These are phyloP conservation scores for Amyelois transitella DNA, from an alignment of 1,140 invertebrate species.

Conservation along the genomic window DNA sequence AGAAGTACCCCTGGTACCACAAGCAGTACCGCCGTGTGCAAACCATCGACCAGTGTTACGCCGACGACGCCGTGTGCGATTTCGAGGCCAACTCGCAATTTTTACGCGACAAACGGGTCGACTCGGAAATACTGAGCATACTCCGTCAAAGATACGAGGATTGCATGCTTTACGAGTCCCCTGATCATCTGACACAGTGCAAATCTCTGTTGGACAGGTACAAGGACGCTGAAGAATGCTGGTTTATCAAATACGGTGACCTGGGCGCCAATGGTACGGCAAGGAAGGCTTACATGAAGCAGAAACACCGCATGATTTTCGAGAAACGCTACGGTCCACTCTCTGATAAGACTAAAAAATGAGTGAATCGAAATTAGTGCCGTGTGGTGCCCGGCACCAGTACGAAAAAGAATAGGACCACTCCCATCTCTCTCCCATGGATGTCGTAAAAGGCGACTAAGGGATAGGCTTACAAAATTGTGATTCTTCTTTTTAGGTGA, in stretches of 20 bases:
- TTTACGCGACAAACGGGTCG: slow-evolving; percentile 91
- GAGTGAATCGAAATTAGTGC: neutral
- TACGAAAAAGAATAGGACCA: too few relatives aligned
- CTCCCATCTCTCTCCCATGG: too few relatives aligned
- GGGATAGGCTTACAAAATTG: too few relatives aligned
- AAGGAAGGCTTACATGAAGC: slow-evolving; percentile 94
- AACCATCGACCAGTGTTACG: slow-evolving; percentile 95
- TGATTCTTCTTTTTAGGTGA: too few relatives aligned
- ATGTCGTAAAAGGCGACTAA: too few relatives aligned
- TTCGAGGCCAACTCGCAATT: slow-evolving; percentile 95
- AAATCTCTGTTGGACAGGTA: slow-evolving; percentile 81
- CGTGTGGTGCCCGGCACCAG: too few relatives aligned
- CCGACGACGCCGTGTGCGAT: slow-evolving; percentile 88
- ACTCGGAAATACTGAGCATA: slow-evolving; percentile 89
- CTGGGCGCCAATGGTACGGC: slow-evolving; percentile 84
- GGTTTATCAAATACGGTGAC: slow-evolving; percentile 97
- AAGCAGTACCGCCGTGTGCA: slow-evolving; percentile 92
- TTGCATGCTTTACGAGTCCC: slow-evolving; percentile 87
- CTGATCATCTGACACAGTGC: slow-evolving; percentile 81
- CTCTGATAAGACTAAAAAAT: slow-evolving; percentile 44
- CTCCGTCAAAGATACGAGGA: slow-evolving; percentile 88
- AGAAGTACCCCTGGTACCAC: slow-evolving; percentile 95
- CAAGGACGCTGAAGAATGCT: slow-evolving; percentile 86
- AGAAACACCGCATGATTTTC: slow-evolving; percentile 98
- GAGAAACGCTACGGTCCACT: slow-evolving; percentile 91